These are phyloP conservation scores for Hanleya hanleyi DNA, from an alignment of 2,888 invertebrate genomes.

Conservation along the genomic window DNA sequence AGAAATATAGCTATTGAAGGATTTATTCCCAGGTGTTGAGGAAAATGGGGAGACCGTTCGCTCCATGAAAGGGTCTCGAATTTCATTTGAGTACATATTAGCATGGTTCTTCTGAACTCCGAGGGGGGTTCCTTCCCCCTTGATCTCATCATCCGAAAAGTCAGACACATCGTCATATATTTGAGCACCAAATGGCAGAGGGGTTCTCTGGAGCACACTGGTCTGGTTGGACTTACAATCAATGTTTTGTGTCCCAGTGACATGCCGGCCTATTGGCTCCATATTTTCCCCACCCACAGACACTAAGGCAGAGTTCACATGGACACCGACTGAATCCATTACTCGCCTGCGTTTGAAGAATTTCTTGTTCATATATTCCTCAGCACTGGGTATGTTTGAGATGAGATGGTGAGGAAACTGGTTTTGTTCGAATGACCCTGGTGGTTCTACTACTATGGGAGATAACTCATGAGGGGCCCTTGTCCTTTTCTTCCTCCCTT, in stretches of 20 bases:
- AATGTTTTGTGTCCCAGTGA: background rate
- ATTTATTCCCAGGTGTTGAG: background rate
- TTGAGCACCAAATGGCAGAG: background rate
- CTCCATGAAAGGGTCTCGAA: constrained; percentile 8
- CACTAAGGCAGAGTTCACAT: too few species aligned
- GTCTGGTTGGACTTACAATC: too few species aligned
- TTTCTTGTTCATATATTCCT: background rate
- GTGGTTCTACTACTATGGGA: background rate
- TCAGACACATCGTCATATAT: background rate
- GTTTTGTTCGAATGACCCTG: background rate
- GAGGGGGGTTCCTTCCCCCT: too few species aligned
- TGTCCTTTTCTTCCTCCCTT: background rate
- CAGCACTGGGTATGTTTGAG: background rate
- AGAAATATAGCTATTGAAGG: background rate
- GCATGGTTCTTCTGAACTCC: constrained; percentile 24
- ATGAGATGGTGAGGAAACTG: background rate
- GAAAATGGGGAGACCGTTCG: background rate
- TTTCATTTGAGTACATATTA: constrained; percentile 25
- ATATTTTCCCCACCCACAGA: background rate
- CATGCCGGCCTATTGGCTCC: background rate
- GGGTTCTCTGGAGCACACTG: background rate
- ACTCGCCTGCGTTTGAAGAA: background rate
- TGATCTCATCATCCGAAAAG: constrained; percentile 11
- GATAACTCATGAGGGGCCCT: background rate
- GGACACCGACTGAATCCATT: background rate